Percentiles rank a stretch among this genome's conserved stretches.
phyloP scores from a whole-genome alignment of 2,888 invertebrate species.

The Auanema sp. region DNA sequence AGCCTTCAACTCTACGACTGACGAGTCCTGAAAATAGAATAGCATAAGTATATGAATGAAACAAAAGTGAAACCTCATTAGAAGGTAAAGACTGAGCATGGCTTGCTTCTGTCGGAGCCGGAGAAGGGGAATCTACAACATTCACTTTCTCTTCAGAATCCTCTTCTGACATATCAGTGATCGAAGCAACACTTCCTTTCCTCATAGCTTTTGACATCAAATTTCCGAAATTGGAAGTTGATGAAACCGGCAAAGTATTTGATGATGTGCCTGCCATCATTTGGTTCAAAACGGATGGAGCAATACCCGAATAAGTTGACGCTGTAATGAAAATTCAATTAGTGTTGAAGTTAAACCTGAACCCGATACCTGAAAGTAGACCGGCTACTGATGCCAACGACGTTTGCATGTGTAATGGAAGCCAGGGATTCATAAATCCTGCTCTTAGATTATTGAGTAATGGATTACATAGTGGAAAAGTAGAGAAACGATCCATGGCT shows the following conservation, averaged over 20 bases:
- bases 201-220: no score
- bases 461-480: conserved; percentile 16
- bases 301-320: no score
- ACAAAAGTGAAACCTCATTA: background rate
- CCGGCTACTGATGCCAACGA: no score
- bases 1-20: conserved; percentile 18
- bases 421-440: conserved; percentile 16
- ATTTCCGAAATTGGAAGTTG: no score
- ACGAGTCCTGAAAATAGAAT: conserved; percentile 2
- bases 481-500: conserved; percentile 20
- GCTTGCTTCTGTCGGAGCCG: conserved; percentile 17
- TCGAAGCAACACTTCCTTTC: no score
- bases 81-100: conserved; percentile 3
- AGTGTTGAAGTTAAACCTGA: background rate
- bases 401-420: background rate
- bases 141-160: conserved; percentile 9
- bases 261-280: no score
- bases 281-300: no score
- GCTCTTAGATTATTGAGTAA: conserved; percentile 17
- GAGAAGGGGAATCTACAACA: conserved; percentile 19
- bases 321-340: background rate
- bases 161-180: no score
- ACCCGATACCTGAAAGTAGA: background rate
- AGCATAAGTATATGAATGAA: background rate
- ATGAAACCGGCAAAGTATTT: no score